Percentiles rank a stretch among this genome's conserved stretches.
These are phyloP conservation scores for Zoanthus sociatus DNA, from an alignment of 92 coral and sea anemone genomes.

Conservation along the genomic window DNA sequence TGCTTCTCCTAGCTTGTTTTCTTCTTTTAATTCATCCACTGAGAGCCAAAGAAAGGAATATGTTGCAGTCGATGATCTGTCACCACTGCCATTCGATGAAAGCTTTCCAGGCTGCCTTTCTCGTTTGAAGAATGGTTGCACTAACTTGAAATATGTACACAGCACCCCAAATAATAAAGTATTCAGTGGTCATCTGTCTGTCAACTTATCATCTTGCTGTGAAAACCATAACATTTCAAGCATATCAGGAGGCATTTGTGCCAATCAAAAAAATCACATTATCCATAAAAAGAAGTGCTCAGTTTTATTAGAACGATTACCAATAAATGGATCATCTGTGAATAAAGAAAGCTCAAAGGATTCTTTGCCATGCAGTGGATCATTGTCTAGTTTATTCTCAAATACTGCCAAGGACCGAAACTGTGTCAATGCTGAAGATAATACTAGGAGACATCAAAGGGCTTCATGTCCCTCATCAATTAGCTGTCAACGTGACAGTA, in stretches of 20 bases:
- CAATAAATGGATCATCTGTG: conserved; percentile 15
- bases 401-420: neutral
- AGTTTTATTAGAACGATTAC: conserved; percentile 31
- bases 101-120: neutral
- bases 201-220: neutral
- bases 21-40: neutral
- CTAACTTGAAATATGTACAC: conserved; percentile 5
- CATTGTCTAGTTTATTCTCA: neutral
- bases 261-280: neutral
- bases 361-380: neutral
- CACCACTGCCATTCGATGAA: conserved; percentile 20
- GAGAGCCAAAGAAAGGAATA: neutral
- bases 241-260: neutral
- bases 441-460: neutral
- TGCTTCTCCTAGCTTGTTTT: neutral
- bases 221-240: neutral
- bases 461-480: conserved; percentile 14
- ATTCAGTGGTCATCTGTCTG: neutral
- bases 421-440: neutral
- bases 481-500: neutral
- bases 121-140: neutral
- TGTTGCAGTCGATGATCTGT: neutral
- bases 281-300: neutral
- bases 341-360: neutral
- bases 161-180: conserved; percentile 31